These are phyloP conservation scores for Xenopus laevis DNA, from an alignment of 2,113 vertebrate species.

Conservation along the genomic window DNA sequence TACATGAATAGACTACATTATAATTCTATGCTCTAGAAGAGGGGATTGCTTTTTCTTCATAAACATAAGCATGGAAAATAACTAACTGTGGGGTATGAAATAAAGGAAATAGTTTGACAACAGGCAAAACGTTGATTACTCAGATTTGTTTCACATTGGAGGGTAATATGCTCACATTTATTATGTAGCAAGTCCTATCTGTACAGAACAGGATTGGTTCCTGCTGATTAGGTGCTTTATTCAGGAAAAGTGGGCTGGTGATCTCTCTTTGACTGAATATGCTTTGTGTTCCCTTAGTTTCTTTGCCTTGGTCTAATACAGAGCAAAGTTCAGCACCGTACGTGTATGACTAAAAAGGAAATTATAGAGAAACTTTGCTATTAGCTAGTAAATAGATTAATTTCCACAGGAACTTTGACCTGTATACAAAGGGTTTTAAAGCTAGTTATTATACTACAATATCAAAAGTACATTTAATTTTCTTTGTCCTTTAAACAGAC, in stretches of 20 bases:
- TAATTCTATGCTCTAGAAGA: neutral
- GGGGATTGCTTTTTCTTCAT: too few species aligned
- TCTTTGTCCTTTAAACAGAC: too few species aligned
- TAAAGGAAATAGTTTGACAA: neutral
- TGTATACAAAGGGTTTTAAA: too few species aligned
- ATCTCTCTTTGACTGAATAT: neutral
- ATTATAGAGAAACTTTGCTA: neutral
- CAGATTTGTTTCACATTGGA: conserved; percentile 17
- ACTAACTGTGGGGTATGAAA: neutral
- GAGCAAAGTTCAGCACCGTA: neutral
- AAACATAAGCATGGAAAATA: conserved; percentile 16
- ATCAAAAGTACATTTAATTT: too few species aligned
- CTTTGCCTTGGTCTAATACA: neutral
- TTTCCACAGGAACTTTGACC: too few species aligned
- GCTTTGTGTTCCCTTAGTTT: neutral
- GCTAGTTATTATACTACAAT: too few species aligned
- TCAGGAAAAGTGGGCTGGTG: neutral
- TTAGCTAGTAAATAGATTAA: neutral
- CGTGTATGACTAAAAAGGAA: neutral
- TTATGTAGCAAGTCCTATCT: neutral
- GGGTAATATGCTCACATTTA: neutral
- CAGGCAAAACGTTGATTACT: conserved; percentile 24
- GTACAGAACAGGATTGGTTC: conserved; percentile 1
- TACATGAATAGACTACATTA: neutral
- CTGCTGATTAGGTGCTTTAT: conserved; percentile 12